Base-by-base conservation (phyloP, 2,888 invertebrate genomes). In the Yponomeuta evonymella region DNA sequence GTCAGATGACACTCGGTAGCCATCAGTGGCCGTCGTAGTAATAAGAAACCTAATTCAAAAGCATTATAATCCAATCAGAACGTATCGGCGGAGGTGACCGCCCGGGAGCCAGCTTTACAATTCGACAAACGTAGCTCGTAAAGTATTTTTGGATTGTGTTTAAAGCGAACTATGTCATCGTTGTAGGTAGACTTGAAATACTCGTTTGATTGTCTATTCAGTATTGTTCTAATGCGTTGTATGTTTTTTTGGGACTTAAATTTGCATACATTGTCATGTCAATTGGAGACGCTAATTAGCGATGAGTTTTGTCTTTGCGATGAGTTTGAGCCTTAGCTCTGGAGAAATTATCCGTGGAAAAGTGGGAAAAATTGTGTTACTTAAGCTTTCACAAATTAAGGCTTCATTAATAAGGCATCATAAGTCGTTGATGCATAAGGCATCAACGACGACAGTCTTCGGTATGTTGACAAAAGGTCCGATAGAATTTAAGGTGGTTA, bases 51-150 rank as follows among this genome's bases (percentile, higher is more conserved):
- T 90, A 89, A 90, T 92, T 87, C 89, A 89, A 90, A 87, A 86
- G 86, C 83, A 91, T 92, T 90, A 91, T 91, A 91, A 90, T 90
- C 92, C 91, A 92, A 92, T 92, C 90, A 91, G 83, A 83, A 82
- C 79, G 82, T 81, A 85, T 83, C 82, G 78, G 81, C 84, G 84
- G 83, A 86, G 85, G 85, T 85, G 90, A 85, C 90, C 92, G 89
- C 89, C 89, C 89, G 87, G 81, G 82, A 81, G 82, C 79, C 74
- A 80, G 77, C 79, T 83, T 90, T 86, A 87, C 87, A 81, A 92
- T 92, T 89, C 92, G 80, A 77, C 75, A 77, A 88, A 77, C 75
- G 79, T 78, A 77, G 79, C 81, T 89, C 88, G 87, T 91, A 87
- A 90, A 88, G 88, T 87, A 84, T 87, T 88, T 89, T 89, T 83